Base-by-base conservation (phyloP, 2,113 vertebrate genomes). In the Montifringilla adamsi region DNA sequence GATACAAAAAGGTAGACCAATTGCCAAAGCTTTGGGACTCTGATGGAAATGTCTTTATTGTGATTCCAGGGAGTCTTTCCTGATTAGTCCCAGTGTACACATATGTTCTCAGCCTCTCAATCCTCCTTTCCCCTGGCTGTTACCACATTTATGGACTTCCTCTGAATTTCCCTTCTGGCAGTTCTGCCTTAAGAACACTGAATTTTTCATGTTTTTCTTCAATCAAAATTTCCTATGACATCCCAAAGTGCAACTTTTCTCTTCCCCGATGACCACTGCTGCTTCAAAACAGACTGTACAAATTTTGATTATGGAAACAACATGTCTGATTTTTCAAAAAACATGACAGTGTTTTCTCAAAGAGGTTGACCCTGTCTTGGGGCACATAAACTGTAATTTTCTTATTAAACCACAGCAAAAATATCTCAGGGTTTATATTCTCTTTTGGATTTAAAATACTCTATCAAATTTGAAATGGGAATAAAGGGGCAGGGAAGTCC, bases 401-500 rank as follows among this genome's bases (percentile, higher is more conserved):
- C 76, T 79, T 5, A 37, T 90, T 76, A 52, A 58, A n/a, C 13
- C 44, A 43, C 28, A 63, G 8, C 11, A 50, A 12, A 78, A 37
- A 15, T 41, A 84, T 28, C 39, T 70, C 23, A 37, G 55, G 17
- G 5, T 66, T 87, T 77, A n/a, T 44, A 52, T 15, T 59, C 7
- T 58, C 24, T 28, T 77, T 16, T 58, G 31, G 24, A 59, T 85
- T 85, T 74, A 56, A 87, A 86, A 64, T 64, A 52, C 10, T 33
- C 43, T 35, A 26, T 9, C 10, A 84, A 64, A 28, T 5, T 56
- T 30, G 46, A 90, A 83, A 66, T 24, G 3, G 13, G 18, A n/a
- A 59, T 27, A 39, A 59, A 10, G 37, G 0, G 4, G 3, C 2
- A 6, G 31, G 55, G 20, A 20, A 39, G 0, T 24, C 7, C 17